Evolutionary conservation across 2,113 vertebrate species (phyloP), one percentile per base, ranked within the genome.

Genomic region (Phoxinus phoxinus): DNA sequence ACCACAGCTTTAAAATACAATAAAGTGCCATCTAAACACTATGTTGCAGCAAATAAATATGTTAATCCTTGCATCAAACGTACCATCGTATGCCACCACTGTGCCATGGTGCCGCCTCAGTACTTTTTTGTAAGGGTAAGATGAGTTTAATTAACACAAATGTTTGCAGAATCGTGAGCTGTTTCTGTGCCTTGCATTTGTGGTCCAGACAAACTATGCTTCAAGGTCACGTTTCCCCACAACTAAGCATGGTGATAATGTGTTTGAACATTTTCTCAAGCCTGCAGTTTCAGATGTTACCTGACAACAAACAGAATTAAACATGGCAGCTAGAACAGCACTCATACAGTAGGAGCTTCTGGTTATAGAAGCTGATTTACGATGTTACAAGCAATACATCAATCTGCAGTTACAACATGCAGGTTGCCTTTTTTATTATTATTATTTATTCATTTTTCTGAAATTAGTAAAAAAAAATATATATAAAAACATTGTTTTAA

Each of bases 151-250:
- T 53, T 30, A 58, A 6, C 21, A 78, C 32, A 12, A 27, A 61
- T 17, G 25, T 65, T 30, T 81, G 37, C 37, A 30, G 41, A 5
- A 19, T 81, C 12, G 11, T 32, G 27, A 74, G 71, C 71, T 76
- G 46, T 76, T 76, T 51, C 15, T 15, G 9, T 59, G 4, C 48
- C 32, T 83, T 58, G 48, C 65, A 6, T 56, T 83, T 83, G 81
- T 83, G 81, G 81, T 83, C 30, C 72, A 83, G 67, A 58, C 30
- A 27, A 27, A 81, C 80, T 83, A 23, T 83, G 67, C 46, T 72
- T 48, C 67, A 83, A 72, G 67, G 67, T 83, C 27, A 72, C 41
- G 1, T 27, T 69, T 82, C 19, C 41, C 19, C 27, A n/a, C 15
- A 58, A 53, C 46, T 56, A 25, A 79, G 44, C 23, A 56, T 30